These are phyloP conservation scores for Danio kyathit DNA, from an alignment of 2,797 vertebrate species.

Conservation along the genomic window DNA sequence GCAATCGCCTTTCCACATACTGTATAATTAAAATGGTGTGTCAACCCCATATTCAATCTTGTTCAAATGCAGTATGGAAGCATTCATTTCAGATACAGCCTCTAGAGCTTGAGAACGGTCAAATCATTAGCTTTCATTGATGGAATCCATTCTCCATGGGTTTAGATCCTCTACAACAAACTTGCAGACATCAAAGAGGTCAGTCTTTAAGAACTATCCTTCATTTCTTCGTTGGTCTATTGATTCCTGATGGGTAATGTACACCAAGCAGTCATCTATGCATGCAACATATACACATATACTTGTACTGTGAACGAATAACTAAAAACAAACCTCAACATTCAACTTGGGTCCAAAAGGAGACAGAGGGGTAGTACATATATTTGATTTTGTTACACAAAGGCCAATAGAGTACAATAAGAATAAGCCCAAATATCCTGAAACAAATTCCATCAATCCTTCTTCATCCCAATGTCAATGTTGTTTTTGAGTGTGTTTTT, in stretches of 20 bases:
- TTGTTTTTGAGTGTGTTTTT: too few species aligned
- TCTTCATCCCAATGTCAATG: not conserved
- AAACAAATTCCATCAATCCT: not conserved
- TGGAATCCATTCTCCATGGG: conserved; percentile 65
- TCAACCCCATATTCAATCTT: not conserved
- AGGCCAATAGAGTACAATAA: conserved; percentile 54
- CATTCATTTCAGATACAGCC: not conserved
- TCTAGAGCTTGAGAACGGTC: conserved; percentile 3
- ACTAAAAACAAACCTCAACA: conserved; percentile 48
- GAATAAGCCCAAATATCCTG: not conserved
- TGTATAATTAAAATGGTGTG: not conserved
- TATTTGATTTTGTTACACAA: conserved; percentile 44
- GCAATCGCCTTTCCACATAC: not conserved
- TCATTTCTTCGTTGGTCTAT: conserved; percentile 62
- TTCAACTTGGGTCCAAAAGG: conserved; percentile 34
- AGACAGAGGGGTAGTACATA: conserved; percentile 1
- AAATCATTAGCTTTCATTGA: conserved; percentile 66
- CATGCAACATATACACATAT: conserved; percentile 26
- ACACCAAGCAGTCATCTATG: conserved; percentile 52
- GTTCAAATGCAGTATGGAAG: not conserved
- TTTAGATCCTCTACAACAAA: conserved; percentile 54
- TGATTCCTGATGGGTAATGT: conserved; percentile 63
- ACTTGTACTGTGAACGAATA: conserved; percentile 3
- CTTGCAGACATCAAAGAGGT: conserved; percentile 61
- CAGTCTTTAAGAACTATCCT: conserved; percentile 66